phyloP scores from a whole-genome alignment of 2,113 vertebrate genomes.

The Empidonax traillii region DNA sequence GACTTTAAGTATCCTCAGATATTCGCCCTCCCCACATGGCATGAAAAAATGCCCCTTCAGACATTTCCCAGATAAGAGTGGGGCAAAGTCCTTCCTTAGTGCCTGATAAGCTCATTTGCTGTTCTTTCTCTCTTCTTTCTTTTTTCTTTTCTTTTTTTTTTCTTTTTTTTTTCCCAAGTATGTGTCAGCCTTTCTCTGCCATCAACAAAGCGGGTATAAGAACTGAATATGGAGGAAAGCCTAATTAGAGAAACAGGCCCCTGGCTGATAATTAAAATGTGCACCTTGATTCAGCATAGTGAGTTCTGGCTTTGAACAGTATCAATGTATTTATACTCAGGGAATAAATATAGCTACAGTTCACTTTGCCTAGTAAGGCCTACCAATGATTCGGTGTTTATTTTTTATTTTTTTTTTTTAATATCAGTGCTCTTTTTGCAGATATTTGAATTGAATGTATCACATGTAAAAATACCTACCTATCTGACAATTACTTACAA shows the following conservation, averaged over 20 bases:
- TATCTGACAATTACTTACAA: neutral
- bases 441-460: neutral
- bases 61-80: neutral
- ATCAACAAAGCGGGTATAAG: neutral
- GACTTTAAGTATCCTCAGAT: neutral
- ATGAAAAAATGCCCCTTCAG: neutral
- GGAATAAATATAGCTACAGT: neutral
- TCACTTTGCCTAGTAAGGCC: neutral
- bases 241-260: neutral
- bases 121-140: neutral
- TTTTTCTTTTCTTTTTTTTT: neutral
- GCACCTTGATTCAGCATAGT: neutral
- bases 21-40: neutral
- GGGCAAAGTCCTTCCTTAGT: neutral
- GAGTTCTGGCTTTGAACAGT: neutral
- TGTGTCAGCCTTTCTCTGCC: neutral
- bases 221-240: neutral
- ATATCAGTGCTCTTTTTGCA: neutral
- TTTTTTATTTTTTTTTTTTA: neutral
- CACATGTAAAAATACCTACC: neutral
- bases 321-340: neutral
- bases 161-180: neutral
- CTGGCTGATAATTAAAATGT: neutral
- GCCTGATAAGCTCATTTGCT: neutral
- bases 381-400: neutral